These are phyloP conservation scores for Mormyrus lacerda DNA, from an alignment of 2,113 vertebrate species.

Conservation along the genomic window DNA sequence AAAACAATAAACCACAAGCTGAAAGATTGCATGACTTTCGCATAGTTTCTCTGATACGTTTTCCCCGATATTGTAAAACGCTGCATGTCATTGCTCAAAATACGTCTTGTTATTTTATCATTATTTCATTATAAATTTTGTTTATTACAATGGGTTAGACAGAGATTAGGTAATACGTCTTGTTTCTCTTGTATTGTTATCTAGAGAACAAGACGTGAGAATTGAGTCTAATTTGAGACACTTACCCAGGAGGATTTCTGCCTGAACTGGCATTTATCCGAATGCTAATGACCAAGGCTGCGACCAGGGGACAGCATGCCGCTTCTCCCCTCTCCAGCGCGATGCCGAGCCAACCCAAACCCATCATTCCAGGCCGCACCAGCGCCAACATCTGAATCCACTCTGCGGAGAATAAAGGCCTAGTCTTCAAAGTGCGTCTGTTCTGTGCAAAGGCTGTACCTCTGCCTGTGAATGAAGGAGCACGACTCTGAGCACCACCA, in stretches of 20 bases:
- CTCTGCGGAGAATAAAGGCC: slow-evolving; percentile 67
- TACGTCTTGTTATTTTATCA: background rate
- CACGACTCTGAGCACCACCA: background rate
- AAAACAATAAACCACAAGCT: background rate
- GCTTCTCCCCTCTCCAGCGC: slow-evolving; percentile 57
- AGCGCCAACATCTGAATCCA: slow-evolving; percentile 73
- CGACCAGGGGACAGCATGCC: slow-evolving; percentile 63
- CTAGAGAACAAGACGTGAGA: background rate
- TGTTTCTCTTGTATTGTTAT: background rate
- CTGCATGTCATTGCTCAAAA: background rate
- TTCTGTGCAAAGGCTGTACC: slow-evolving; percentile 51
- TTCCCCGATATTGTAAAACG: background rate
- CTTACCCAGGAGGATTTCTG: background rate
- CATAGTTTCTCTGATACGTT: background rate
- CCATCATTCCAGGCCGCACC: slow-evolving; percentile 59
- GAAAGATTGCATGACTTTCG: background rate
- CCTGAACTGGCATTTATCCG: slow-evolving; percentile 38
- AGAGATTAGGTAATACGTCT: background rate
- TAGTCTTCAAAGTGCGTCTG: slow-evolving; percentile 63
- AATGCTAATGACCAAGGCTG: slow-evolving; percentile 40
- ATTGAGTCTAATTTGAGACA: background rate
- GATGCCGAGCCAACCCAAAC: slow-evolving; percentile 66
- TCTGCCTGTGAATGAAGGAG: slow-evolving; percentile 31
- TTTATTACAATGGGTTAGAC: slow-evolving; percentile 23
- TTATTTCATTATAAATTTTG: background rate